Conservation (phyloP, 2,797 vertebrate species). For the Gallinago stenura region DNA sequence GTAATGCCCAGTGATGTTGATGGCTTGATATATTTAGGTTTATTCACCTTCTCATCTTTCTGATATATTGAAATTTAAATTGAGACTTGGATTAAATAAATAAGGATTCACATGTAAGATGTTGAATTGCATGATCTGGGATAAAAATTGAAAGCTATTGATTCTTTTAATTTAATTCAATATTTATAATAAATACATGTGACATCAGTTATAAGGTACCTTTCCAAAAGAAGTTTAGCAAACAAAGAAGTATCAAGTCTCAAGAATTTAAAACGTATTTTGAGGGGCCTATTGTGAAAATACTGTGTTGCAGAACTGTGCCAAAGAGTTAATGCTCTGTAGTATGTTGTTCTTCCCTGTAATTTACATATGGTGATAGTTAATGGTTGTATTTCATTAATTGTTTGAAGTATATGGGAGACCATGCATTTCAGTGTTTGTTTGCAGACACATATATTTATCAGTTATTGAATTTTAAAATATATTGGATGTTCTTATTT, state of each 20-base stretch:
- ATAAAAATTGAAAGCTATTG: background rate
- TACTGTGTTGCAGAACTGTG: background rate
- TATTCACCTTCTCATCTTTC: background rate
- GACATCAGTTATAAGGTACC: background rate
- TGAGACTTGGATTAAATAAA: background rate
- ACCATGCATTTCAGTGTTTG: background rate
- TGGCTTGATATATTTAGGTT: background rate
- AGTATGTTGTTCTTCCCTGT: background rate
- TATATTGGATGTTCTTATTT: background rate
- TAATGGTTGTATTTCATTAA: background rate
- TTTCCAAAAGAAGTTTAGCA: background rate
- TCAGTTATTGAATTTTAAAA: background rate
- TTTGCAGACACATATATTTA: background rate
- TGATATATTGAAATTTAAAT: background rate
- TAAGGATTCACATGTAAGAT: background rate
- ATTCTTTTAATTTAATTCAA: background rate
- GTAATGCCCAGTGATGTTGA: background rate
- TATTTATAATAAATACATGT: background rate
- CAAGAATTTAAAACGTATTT: background rate
- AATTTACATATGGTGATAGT: background rate
- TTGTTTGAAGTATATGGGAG: background rate
- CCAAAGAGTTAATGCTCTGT: background rate
- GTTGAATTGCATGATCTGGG: background rate
- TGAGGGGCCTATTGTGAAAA: fast-evolving
- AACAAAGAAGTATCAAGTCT: background rate